Percentiles rank a stretch among this genome's conserved stretches.
These are phyloP conservation scores for Eulemur mongoz DNA, from an alignment of 2,797 vertebrate species.

Conservation along the genomic window DNA sequence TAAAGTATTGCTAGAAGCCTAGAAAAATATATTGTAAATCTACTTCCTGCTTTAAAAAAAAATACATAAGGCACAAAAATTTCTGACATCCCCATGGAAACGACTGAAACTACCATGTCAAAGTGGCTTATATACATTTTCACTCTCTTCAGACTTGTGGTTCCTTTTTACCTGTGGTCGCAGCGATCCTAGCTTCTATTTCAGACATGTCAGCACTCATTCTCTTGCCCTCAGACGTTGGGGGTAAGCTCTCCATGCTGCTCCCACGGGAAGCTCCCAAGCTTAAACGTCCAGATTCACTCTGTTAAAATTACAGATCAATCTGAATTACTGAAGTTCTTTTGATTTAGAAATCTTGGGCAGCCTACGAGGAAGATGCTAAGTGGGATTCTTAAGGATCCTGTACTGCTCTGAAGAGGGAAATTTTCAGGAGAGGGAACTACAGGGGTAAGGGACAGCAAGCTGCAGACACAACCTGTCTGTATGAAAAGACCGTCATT, in stretches of 20 bases:
- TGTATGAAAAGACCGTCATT: neutral
- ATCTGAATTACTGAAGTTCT: slow-evolving; percentile 49
- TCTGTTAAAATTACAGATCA: slow-evolving; percentile 85
- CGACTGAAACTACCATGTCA: neutral
- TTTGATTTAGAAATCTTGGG: slow-evolving; percentile 25
- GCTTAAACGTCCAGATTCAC: slow-evolving; percentile 91
- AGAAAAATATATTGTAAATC: neutral
- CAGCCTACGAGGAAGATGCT: neutral
- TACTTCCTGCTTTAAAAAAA: slow-evolving; percentile 18
- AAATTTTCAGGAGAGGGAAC: neutral
- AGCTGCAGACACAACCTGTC: neutral
- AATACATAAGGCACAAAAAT: neutral
- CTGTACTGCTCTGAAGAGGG: neutral
- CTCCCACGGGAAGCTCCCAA: slow-evolving; percentile 95
- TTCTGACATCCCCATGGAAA: neutral
- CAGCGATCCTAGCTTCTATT: slow-evolving; percentile 93
- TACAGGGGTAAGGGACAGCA: neutral
- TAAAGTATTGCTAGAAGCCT: neutral
- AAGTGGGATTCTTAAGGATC: slow-evolving; percentile 4
- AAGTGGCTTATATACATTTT: neutral
- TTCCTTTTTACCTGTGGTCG: slow-evolving; percentile 91
- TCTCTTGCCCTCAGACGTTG: slow-evolving; percentile 92
- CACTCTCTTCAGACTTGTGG: neutral
- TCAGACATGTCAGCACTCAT: slow-evolving; percentile 98
- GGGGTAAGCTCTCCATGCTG: slow-evolving; percentile 95